phyloP scores from a whole-genome alignment of 2,888 invertebrate genomes.

The Endotricha flammealis region DNA sequence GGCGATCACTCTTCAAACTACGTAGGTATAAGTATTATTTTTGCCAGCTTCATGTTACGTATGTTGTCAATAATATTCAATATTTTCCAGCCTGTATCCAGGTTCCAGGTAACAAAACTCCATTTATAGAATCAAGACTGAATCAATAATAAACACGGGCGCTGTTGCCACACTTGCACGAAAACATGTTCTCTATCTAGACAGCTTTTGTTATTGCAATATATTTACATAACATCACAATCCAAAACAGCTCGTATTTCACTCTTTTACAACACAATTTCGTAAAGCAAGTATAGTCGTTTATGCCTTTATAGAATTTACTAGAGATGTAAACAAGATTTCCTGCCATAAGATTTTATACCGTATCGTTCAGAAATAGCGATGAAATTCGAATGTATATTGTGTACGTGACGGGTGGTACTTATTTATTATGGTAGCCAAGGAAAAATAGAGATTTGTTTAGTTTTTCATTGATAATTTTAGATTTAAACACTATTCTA shows the following conservation, averaged over 20 bases:
- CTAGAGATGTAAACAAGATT: not conserved
- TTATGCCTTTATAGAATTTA: not conserved
- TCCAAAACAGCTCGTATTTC: not conserved
- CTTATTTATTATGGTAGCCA: not conserved
- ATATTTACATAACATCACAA: not conserved
- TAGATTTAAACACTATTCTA: no score
- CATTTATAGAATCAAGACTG: not conserved
- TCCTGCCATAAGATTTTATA: not conserved
- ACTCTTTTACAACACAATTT: not conserved
- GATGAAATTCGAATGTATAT: no score
- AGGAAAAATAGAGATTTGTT: not conserved
- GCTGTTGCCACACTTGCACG: not conserved
- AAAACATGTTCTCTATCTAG: slow-evolving; percentile 1
- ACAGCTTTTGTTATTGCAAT: no score
- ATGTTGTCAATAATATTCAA: no score
- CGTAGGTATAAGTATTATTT: no score
- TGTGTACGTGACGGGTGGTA: not conserved
- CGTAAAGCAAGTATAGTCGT: not conserved
- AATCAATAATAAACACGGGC: not conserved
- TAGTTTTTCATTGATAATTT: not conserved
- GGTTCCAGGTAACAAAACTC: not conserved
- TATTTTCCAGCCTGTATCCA: not conserved
- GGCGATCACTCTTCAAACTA: no score
- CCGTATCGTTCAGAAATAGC: no score
- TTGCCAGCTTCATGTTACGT: no score